Evolutionary conservation across 2,888 invertebrate species (phyloP), one percentile per base, ranked within the genome.

Genomic region (Zhuqinia jingwanae): DNA sequence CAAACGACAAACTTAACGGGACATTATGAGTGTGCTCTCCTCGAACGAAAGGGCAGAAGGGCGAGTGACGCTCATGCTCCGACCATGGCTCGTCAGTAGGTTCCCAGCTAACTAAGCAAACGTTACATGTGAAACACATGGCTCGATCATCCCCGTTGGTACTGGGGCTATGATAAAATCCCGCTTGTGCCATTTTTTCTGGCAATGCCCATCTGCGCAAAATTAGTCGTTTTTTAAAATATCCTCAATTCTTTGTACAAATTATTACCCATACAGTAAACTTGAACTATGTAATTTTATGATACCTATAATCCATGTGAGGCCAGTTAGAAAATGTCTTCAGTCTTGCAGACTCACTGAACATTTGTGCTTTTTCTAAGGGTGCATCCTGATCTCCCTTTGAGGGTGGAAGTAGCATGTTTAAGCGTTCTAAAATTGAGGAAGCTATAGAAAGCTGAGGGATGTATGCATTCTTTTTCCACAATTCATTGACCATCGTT

Each of bases 1-100:
- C 97, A 92, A 96, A 96, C 60, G 96, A 96, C 45, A 96, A 95
- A 76, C 96, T 96, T 78, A 98, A 94, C 2, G 98, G 98, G 87
- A 98, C 98, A 93, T 98, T 98, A 93, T 97, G 97, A 13, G 98
- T 98, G 92, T 97, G 97, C 93, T 98, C 97, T 47, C 98, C 98
- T 92, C 97, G 95, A 1, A 98, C 97, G 92, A 98, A 98, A 0
- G 98, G 97, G 92, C 98, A 98, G 91, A 95, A 95, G 15, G 98
- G 97, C 3, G 98, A 97, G 92, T 98, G 98, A 2, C 98, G 94
- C 93, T 98, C 98, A 92, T 98, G 98, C 92, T 98, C 98, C 90
- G 97, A 97, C 98, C 98, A 98, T 1, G 98, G 98, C 92, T 98
- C 98, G 93, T 98, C 98, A 0, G 97, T 97, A 91, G 97, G 96